Conservation (phyloP, 2,113 vertebrate species). For the Ploceus nigricollis region DNA sequence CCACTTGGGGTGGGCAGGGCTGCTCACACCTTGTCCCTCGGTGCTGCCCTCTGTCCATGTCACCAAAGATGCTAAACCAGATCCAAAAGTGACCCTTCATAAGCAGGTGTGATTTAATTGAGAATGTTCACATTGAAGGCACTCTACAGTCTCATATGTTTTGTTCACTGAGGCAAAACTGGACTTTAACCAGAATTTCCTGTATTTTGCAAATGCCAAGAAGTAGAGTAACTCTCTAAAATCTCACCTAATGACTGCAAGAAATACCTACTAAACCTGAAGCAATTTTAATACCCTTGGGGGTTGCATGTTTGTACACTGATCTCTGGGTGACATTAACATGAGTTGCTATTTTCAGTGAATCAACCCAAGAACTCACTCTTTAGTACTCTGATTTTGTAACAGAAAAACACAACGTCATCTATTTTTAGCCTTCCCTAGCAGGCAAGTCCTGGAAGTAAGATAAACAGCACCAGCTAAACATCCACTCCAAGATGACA, state of each 20-base stretch:
- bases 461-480: neutral
- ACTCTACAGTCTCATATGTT: rapidly evolving
- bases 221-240: neutral
- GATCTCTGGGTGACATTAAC: neutral
- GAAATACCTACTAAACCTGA: neutral
- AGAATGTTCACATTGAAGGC: neutral
- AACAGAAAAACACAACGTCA: neutral
- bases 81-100: neutral
- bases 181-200: neutral
- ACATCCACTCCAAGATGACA: neutral
- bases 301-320: neutral
- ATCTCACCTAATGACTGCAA: neutral
- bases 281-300: neutral
- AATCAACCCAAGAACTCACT: neutral
- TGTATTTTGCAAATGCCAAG: neutral
- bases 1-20: rapidly evolving
- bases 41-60: neutral
- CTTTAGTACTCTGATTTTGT: neutral
- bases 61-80: neutral
- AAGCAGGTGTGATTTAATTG: neutral
- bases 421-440: neutral
- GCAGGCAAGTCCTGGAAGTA: neutral
- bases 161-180: neutral
- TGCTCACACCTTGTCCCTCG: neutral
- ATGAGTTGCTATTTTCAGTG: neutral